Conservation (phyloP, 2,888 invertebrate genomes). For the Apoda limacodes region DNA sequence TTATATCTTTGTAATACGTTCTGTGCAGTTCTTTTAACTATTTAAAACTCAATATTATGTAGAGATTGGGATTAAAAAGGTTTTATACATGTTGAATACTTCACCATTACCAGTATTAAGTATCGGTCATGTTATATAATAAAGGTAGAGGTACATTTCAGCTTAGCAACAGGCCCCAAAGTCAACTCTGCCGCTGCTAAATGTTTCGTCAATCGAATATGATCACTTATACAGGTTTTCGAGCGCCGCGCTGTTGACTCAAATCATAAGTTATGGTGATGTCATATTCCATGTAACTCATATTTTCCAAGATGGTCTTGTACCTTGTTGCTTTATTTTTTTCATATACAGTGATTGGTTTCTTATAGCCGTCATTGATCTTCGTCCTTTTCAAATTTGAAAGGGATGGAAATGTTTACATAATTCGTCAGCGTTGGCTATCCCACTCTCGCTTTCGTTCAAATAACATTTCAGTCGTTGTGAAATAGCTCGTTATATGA, state of each 20-base stretch:
- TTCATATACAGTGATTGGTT: background rate
- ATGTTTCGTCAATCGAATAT: conserved; percentile 35
- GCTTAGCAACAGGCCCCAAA: conserved; percentile 35
- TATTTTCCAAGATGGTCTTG: background rate
- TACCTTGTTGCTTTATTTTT: background rate
- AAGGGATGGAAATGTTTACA: conserved; percentile 29
- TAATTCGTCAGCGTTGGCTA: conserved; percentile 34
- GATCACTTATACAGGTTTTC: conserved; percentile 31
- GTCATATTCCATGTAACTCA: conserved; percentile 36
- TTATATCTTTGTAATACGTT: too few species aligned
- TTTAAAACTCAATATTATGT: too few species aligned
- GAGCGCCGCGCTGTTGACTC: conserved; percentile 38
- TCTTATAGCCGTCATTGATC: conserved; percentile 53
- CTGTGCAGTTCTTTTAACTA: too few species aligned
- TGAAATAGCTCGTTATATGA: conserved; percentile 16
- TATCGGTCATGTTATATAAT: too few species aligned
- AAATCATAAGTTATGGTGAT: conserved; percentile 61
- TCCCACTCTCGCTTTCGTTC: conserved; percentile 42
- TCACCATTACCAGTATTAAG: too few species aligned
- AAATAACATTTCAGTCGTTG: conserved; percentile 17
- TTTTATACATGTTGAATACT: too few species aligned
- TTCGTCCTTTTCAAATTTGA: conserved; percentile 25
- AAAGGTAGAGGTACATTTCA: conserved; percentile 20
- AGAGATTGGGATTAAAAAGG: too few species aligned
- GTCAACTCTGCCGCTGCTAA: conserved; percentile 20